Conservation (phyloP, 2,113 vertebrate genomes). For the Dasyornis broadbenti region DNA sequence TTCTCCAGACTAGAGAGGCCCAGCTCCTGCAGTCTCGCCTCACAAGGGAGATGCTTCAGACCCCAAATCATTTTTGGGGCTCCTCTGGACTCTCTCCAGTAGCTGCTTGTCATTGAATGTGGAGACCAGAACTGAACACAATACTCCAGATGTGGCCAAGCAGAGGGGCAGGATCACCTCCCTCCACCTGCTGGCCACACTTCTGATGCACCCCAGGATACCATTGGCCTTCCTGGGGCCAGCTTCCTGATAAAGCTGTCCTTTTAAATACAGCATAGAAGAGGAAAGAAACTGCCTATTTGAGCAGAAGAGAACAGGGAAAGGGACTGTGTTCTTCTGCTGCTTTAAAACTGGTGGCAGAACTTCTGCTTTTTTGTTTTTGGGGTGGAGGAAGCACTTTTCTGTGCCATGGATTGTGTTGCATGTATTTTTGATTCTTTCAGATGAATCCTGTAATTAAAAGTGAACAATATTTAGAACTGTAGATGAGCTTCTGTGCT, state of each 20-base stretch:
- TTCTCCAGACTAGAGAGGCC: not conserved
- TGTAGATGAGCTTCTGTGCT: not conserved
- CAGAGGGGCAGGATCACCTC: not conserved
- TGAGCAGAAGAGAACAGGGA: not conserved
- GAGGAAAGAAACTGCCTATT: not conserved
- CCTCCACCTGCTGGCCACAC: too few relatives aligned
- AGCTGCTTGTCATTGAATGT: not conserved
- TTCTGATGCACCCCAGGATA: not conserved
- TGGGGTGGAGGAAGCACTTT: not conserved
- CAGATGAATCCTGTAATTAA: not conserved
- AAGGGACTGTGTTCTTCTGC: not conserved
- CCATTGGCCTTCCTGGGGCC: not conserved
- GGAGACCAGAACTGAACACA: not conserved
- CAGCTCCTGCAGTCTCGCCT: not conserved
- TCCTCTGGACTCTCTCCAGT: not conserved
- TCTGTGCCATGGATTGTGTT: not conserved
- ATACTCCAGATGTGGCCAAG: not conserved
- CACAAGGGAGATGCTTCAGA: not conserved
- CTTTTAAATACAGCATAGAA: not conserved
- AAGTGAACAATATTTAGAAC: not conserved
- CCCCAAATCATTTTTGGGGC: not conserved
- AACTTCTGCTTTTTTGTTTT: not conserved
- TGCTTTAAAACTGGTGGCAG: not conserved
- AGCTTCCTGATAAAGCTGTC: not conserved
- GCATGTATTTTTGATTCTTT: not conserved